Conservation (phyloP, 2,888 invertebrate genomes). For the Conomelus anceps region DNA sequence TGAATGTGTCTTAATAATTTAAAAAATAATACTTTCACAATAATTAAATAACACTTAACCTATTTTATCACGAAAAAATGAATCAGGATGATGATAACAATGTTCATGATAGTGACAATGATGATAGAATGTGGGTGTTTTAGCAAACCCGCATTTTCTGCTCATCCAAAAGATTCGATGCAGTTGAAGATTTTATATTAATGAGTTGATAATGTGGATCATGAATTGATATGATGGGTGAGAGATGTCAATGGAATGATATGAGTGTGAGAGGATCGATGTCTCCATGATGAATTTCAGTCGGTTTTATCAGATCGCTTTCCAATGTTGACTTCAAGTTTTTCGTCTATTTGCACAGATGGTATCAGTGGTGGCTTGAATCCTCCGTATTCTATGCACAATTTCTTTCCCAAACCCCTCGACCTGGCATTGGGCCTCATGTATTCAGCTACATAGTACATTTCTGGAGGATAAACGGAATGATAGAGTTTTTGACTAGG, state of each 20-base stretch:
- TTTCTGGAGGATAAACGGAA: slow-evolving; percentile 35
- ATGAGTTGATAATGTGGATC: neutral
- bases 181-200: neutral
- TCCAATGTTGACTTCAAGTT: slow-evolving; percentile 2
- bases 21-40: neutral
- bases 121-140: neutral
- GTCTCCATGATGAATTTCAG: neutral
- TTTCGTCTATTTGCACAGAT: slow-evolving; percentile 66
- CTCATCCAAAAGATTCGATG: neutral
- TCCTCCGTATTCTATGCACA: slow-evolving; percentile 70
- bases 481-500: slow-evolving; percentile 36
- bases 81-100: neutral
- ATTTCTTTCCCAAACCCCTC: slow-evolving; percentile 29
- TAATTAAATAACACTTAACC: neutral
- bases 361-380: slow-evolving; percentile 77
- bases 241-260: neutral
- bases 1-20: neutral
- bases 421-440: slow-evolving; percentile 25
- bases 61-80: neutral
- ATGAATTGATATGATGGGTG: neutral
- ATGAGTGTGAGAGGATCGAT: neutral
- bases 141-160: neutral
- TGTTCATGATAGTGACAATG: neutral
- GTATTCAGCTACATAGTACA: slow-evolving; percentile 33
- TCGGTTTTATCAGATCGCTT: neutral